Evolutionary conservation across 2,888 invertebrate species (phyloP).

Genomic region (Halictus quadricinctus): DNA sequence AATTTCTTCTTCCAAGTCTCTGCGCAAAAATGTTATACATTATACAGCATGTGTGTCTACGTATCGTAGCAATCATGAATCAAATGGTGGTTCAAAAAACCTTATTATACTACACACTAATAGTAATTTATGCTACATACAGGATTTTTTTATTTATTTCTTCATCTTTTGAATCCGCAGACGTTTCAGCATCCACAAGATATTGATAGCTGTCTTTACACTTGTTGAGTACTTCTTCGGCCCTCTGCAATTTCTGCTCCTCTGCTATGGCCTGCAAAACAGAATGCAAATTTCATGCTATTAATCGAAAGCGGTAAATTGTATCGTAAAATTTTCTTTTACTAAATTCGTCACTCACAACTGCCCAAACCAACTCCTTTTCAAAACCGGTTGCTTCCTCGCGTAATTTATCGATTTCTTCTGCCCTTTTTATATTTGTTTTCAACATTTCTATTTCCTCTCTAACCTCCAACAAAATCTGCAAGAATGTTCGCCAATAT

Average conservation of each 20-base stretch:
- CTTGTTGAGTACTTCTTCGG: constrained; percentile 26
- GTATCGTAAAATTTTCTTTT: background rate
- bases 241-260: constrained; percentile 50
- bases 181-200: constrained; percentile 63
- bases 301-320: background rate
- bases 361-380: constrained; percentile 85
- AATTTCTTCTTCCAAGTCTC: constrained; percentile 66
- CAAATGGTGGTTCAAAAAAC: no score
- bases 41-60: background rate
- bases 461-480: constrained; percentile 76
- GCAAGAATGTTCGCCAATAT: constrained; percentile 72
- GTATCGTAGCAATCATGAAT: background rate
- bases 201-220: constrained; percentile 75
- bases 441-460: constrained; percentile 84
- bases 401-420: constrained; percentile 84
- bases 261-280: constrained; percentile 56
- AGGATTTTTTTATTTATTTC: constrained; percentile 79
- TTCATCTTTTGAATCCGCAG: constrained; percentile 66
- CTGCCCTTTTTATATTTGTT: constrained; percentile 84
- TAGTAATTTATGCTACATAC: constrained; percentile 76
- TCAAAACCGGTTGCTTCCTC: constrained; percentile 83
- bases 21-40: constrained; percentile 51
- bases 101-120: no score
- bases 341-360: constrained; percentile 61
- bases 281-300: constrained; percentile 31